These are phyloP conservation scores for Coregonus sp. DNA, from an alignment of 2,797 vertebrate species.

Conservation along the genomic window DNA sequence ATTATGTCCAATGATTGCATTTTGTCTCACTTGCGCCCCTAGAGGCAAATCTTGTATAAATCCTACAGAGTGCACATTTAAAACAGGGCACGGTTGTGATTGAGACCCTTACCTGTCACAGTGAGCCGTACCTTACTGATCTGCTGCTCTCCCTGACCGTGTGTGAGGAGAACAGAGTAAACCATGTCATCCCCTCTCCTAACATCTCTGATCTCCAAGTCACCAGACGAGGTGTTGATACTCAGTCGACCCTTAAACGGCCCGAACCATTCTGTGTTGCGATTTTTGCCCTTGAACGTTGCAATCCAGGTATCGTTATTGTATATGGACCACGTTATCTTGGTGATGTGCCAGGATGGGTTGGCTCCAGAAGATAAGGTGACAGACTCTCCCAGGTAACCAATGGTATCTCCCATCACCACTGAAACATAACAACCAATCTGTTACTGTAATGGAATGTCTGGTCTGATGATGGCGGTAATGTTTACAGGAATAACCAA, in stretches of 20 bases:
- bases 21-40: too few species aligned
- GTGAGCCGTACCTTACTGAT: not conserved
- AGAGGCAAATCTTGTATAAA: too few species aligned
- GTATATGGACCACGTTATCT: slow-evolving; percentile 56
- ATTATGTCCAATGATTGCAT: too few species aligned
- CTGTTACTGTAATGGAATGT: not conserved
- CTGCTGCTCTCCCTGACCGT: accelerated
- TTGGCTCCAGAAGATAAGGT: slow-evolving; percentile 34
- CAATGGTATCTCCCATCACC: accelerated
- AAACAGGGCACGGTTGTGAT: not conserved
- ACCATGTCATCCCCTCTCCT: accelerated
- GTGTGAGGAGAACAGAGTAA: slow-evolving; percentile 31
- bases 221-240: slow-evolving; percentile 31
- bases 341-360: not conserved
- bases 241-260: slow-evolving; percentile 33
- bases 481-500: too few species aligned
- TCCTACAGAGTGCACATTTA: not conserved
- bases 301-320: slow-evolving; percentile 59
- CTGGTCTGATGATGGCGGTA: not conserved
- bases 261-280: accelerated
- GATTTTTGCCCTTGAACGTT: accelerated
- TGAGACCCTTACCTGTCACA: slow-evolving; percentile 49
- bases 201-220: slow-evolving; percentile 54
- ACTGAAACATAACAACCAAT: slow-evolving; percentile 24
- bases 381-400: slow-evolving; percentile 12